Conservation (phyloP, 2,888 invertebrate genomes). For the Drosophila phalerata region DNA sequence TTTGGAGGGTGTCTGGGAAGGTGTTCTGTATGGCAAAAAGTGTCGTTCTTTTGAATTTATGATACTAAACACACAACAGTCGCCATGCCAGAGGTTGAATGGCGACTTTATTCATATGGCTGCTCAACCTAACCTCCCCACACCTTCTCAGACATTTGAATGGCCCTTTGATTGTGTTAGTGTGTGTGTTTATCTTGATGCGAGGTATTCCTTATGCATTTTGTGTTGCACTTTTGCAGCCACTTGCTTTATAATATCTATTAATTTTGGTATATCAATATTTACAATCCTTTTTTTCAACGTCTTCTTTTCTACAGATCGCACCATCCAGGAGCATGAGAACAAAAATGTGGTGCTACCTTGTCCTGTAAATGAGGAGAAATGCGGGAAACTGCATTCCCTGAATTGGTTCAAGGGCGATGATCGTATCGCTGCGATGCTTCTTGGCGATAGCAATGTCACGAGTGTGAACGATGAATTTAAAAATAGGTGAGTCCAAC, state of each 20-base stretch:
- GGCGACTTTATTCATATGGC: slow-evolving; percentile 62
- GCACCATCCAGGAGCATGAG: slow-evolving; percentile 84
- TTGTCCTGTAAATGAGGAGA: slow-evolving; percentile 89
- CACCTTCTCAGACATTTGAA: slow-evolving; percentile 36
- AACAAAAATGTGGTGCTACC: slow-evolving; percentile 88
- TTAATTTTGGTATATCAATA: slow-evolving; percentile 33
- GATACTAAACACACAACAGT: slow-evolving; percentile 60
- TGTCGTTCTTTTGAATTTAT: slow-evolving; percentile 71
- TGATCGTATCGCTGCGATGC: slow-evolving; percentile 85
- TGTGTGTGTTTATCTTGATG: slow-evolving; percentile 15
- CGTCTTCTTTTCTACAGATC: slow-evolving; percentile 74
- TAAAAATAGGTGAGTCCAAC: slow-evolving; percentile 81
- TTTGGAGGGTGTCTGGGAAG: slow-evolving; percentile 25
- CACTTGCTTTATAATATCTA: slow-evolving; percentile 37
- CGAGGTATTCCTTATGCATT: slow-evolving; percentile 15
- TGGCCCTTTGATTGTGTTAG: slow-evolving; percentile 30
- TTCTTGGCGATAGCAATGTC: slow-evolving; percentile 84
- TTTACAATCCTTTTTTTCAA: slow-evolving; percentile 5
- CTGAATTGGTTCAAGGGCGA: slow-evolving; percentile 92
- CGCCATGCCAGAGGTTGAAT: slow-evolving; percentile 40
- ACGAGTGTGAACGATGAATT: slow-evolving; percentile 84
- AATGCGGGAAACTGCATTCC: slow-evolving; percentile 91
- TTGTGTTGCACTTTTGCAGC: slow-evolving; percentile 58
- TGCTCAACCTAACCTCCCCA: slow-evolving; percentile 11
- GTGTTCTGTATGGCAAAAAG: slow-evolving; percentile 50